A percentile compares a stretch with the other conserved stretches of the same genome.
These are phyloP conservation scores for Enteromius mattozi DNA, from an alignment of 2,797 vertebrate species.

Conservation along the genomic window DNA sequence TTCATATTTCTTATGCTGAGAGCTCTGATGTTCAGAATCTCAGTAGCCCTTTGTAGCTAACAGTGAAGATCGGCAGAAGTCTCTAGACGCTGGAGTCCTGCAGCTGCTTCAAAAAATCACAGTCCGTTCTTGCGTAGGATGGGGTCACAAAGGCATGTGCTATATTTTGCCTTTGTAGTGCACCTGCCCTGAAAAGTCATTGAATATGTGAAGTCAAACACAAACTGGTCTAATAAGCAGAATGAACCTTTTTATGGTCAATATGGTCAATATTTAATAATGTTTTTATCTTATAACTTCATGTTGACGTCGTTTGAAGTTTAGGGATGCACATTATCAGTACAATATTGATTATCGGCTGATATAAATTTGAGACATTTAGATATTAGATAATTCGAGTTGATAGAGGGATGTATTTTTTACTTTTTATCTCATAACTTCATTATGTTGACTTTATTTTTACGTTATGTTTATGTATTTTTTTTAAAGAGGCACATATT, in stretches of 20 bases:
- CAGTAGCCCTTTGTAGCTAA: neutral
- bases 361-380: neutral
- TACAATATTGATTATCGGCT: neutral
- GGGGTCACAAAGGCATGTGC: neutral
- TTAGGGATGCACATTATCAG: neutral
- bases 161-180: neutral
- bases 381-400: neutral
- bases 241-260: neutral
- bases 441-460: neutral
- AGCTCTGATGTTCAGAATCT: conserved; percentile 22
- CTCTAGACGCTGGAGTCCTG: neutral
- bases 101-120: neutral
- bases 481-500: neutral
- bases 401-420: too few species aligned
- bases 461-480: neutral
- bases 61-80: neutral
- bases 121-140: neutral
- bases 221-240: neutral
- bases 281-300: neutral
- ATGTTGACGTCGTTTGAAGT: neutral
- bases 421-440: neutral
- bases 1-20: conserved; percentile 28
- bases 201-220: neutral
- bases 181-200: neutral
- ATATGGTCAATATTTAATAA: neutral